Evolutionary conservation across 2,113 vertebrate species (phyloP).

Genomic region (Stegostoma tigrinum): DNA sequence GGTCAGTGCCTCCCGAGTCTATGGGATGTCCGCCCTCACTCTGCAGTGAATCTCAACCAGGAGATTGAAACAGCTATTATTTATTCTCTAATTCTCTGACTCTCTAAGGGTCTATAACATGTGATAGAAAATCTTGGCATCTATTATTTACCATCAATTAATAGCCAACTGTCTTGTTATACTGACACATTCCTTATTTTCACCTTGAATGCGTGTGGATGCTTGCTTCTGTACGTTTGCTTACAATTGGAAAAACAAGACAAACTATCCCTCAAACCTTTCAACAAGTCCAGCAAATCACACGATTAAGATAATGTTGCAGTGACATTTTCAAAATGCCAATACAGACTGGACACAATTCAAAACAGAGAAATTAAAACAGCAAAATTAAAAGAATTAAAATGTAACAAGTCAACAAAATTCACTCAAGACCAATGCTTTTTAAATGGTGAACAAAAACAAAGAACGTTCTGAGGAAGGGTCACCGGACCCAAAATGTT

Average conservation of each 20-base stretch:
- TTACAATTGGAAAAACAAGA: background rate
- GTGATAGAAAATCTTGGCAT: background rate
- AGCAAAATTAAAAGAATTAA: background rate
- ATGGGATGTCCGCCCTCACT: background rate
- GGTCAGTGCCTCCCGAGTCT: background rate
- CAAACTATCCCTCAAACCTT: background rate
- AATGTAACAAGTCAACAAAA: background rate
- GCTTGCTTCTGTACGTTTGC: background rate
- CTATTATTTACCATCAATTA: background rate
- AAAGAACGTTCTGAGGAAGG: too few species aligned
- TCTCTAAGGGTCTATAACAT: background rate
- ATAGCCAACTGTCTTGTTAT: background rate
- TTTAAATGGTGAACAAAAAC: background rate
- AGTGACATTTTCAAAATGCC: background rate
- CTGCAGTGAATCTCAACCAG: background rate
- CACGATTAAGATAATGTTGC: background rate
- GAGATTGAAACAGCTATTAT: background rate
- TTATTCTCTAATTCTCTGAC: background rate
- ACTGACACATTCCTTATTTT: background rate
- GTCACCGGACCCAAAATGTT: too few species aligned
- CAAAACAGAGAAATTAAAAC: background rate
- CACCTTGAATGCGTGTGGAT: background rate
- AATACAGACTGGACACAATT: background rate
- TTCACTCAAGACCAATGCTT: background rate
- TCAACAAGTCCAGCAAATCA: background rate